Evolutionary conservation across 2,113 vertebrate species (phyloP), one percentile per base, ranked within the genome.

Genomic region (Butastur rufipennis): DNA sequence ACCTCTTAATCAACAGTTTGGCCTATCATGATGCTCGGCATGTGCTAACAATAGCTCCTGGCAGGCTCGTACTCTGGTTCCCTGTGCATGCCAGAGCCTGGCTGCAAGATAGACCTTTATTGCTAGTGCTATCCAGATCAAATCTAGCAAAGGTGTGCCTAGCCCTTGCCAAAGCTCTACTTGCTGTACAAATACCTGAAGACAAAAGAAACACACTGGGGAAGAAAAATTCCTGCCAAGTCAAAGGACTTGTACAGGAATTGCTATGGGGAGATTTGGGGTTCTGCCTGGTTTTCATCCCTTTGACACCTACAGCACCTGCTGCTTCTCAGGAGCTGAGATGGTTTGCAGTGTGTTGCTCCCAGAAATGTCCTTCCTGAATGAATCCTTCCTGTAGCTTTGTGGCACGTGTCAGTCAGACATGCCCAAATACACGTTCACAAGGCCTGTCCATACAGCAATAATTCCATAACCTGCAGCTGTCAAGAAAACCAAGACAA

Each of bases 11-110:
- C 32, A 68, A 62, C 10, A 36, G 16, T 52, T 42, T 73, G 79
- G 45, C 34, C 31, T 58, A 53, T 32, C 6, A 1, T 23, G 23
- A 58, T 73, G 40, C 34, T 86, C 6, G 3, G 36, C 3, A 1
- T 62, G 36, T 53, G 62, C 43, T 75, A 75, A 71, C 43, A 75
- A 67, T 12, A 75, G n/a, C 19, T 94, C 13, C 68, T 74, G 47
- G 32, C 15, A 63, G 66, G 29, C 29, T 79, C 0, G 0, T 36
- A 16, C 22, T 45, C 34, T 0, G 1, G 3, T 12, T 62, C 63
- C 26, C 38, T n/a, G 17, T 36, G 16, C 9, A 0, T 56, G 38
- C 52, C 52, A 81, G 81, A 87, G 32, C n/a, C 47, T 68, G 38
- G 66, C 38, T 43, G 19, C 23, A 21, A 85, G 38, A 40, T 0